Conservation (phyloP, 2,113 vertebrate species). For the Ciconia stormi region DNA sequence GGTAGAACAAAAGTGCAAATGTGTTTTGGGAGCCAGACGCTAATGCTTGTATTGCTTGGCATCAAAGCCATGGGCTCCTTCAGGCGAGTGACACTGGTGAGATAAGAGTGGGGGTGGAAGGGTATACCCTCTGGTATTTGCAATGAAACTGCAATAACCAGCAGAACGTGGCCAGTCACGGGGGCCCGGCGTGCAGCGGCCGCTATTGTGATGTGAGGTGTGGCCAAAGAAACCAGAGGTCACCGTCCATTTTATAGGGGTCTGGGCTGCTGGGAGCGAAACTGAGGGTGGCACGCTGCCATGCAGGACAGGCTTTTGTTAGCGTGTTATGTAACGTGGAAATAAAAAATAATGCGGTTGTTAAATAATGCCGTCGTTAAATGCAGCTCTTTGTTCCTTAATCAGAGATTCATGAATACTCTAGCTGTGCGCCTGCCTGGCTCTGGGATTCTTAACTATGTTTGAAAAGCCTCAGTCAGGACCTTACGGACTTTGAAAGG, state of each 20-base stretch:
- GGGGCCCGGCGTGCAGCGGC: neutral
- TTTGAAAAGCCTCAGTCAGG: constrained; percentile 22
- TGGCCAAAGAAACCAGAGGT: constrained; percentile 27
- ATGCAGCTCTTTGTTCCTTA: constrained; percentile 55
- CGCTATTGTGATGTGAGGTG: constrained; percentile 7
- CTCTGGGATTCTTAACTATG: neutral
- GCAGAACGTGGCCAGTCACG: rapidly evolving
- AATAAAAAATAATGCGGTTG: constrained; percentile 20
- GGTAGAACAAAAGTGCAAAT: neutral
- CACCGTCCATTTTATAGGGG: neutral
- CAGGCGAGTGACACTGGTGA: neutral
- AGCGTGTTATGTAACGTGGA: constrained; percentile 12
- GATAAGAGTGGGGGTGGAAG: neutral
- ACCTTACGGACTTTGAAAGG: neutral
- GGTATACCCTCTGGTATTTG: neutral
- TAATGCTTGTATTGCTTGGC: neutral
- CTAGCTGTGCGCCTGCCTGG: constrained; percentile 30
- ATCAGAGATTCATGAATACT: constrained; percentile 36
- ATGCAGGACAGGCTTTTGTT: constrained; percentile 46
- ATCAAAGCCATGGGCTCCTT: neutral
- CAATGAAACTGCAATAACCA: neutral
- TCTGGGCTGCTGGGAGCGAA: constrained; percentile 25
- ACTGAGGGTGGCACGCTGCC: neutral
- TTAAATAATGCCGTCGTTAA: constrained; percentile 54
- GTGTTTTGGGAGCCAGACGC: neutral